Base-by-base conservation (phyloP, 2,797 vertebrate genomes). In the Apogon hyalosoma region DNA sequence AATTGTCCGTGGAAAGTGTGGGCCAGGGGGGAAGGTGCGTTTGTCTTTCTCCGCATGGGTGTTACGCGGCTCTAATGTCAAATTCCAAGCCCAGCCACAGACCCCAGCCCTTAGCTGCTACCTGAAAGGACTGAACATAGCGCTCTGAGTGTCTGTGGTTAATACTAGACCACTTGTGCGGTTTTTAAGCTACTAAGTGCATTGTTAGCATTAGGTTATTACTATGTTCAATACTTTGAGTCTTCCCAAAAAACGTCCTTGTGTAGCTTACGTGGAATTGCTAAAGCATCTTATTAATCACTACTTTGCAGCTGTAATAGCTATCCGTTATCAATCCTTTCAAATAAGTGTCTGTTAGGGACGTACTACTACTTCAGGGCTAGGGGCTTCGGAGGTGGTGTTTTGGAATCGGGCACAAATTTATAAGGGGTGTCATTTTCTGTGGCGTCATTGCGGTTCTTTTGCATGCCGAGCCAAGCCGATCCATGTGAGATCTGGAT, bases 1-100 rank as follows among this genome's bases (percentile, higher is more conserved):
- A 91, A 76, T 70, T 74, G 86, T 90, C 83, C 79, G 79, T 88
- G 63, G 80, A 95, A 94, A 93, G 91, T 95, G 91, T 92, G 77
- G 87, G 92, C 76, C 87, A 86, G 90, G 89, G 92, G 88, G 24
- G 6, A 88, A 93, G 90, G 92, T 94, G 93, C 84, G 78, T 92
- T 91, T 85, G 80, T 86, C 91, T 88, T 84, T 89, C 91, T 79
- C 93, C 69, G 53, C 41, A 46, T 47, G 89, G 91, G 88, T 94
- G 92, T 92, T 93, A 91, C 79, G 88, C 91, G 94, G 75, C 91
- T 85, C 72, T 88, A 90, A 91, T 77, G 80, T 84, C 84, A 85
- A 81, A 66, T 85, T 90, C 70, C 77, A 86, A 86, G 66, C 80
- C 71, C 78, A 82, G 76, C 78, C 78, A 81, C 69, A 80, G 69